Evolutionary conservation across 2,797 vertebrate species (phyloP).

Genomic region (Chlorospingus semifuscus): DNA sequence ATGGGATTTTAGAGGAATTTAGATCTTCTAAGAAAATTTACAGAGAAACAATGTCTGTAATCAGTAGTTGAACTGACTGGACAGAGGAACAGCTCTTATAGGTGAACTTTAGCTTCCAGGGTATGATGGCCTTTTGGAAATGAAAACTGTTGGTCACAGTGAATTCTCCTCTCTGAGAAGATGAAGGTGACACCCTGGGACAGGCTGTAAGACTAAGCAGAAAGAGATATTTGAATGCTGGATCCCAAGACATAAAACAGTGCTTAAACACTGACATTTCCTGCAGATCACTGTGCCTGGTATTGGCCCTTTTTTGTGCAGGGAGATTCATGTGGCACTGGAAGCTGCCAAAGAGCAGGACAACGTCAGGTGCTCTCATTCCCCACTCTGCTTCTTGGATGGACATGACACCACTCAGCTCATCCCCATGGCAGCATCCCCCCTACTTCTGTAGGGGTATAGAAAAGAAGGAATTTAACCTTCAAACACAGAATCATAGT

Average conservation of each 20-base stretch:
- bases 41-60: background rate
- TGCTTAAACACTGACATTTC: background rate
- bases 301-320: background rate
- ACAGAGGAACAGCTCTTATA: background rate
- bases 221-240: background rate
- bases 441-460: background rate
- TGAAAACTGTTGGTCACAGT: background rate
- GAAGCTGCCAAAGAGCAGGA: background rate
- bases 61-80: background rate
- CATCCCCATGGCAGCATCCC: background rate
- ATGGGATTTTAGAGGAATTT: background rate
- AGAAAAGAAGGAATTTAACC: background rate
- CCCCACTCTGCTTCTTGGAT: background rate
- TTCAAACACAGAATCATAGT: background rate
- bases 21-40: background rate
- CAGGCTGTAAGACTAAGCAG: background rate
- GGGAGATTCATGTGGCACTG: background rate
- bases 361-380: background rate
- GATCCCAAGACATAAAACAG: background rate
- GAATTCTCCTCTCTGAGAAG: background rate
- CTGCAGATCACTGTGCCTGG: background rate
- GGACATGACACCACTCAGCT: background rate
- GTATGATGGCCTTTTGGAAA: background rate
- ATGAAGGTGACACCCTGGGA: background rate
- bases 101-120: background rate